Evolutionary conservation across 2,888 invertebrate genomes (phyloP), one percentile per base, ranked within the genome.

Genomic region (Platypus cylindrus): DNA sequence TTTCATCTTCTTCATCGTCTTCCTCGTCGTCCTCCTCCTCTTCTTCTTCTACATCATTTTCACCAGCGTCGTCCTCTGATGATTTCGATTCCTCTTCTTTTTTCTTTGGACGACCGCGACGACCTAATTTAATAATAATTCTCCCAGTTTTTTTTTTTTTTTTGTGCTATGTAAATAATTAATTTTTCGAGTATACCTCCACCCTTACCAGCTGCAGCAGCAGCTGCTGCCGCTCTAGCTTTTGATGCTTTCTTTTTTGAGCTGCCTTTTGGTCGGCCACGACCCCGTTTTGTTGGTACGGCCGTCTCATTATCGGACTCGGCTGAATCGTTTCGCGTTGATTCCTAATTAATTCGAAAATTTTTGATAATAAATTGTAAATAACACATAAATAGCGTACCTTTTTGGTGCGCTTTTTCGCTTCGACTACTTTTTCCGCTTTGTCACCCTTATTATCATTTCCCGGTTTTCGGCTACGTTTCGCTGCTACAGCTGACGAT

Each of bases 181-280:
- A n/a, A n/a, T n/a, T n/a, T n/a, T n/a, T n/a, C n/a, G n/a, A n/a
- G n/a, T n/a, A n/a, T n/a, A n/a, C n/a, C n/a, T n/a, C 27, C 20
- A 20, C 20, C 27, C 27, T 26, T 29, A 31, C 32, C 37, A 5
- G 16, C 37, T 32, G 44, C 12, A 20, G 34, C 32, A 9, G 20
- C 36, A 46, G 14, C 30, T 13, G 61, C 62, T n/a, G 58, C 53
- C 48, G 65, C 64, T 8, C 62, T 48, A 48, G 61, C 63, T 9
- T 52, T 49, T 13, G 57, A 54, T 7, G 42, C 34, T 55, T 65
- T 68, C 55, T 57, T 61, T 53, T 67, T 69, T 28, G 62, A 64
- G 32, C 66, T 60, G 15, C 69, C 70, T 49, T 70, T 70, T 17
- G 70, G 70, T 40, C 70, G 57, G 26, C 70, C 70, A 24, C 70